Base-by-base conservation (phyloP, 2,797 vertebrate genomes). In the Simalia tracyae region DNA sequence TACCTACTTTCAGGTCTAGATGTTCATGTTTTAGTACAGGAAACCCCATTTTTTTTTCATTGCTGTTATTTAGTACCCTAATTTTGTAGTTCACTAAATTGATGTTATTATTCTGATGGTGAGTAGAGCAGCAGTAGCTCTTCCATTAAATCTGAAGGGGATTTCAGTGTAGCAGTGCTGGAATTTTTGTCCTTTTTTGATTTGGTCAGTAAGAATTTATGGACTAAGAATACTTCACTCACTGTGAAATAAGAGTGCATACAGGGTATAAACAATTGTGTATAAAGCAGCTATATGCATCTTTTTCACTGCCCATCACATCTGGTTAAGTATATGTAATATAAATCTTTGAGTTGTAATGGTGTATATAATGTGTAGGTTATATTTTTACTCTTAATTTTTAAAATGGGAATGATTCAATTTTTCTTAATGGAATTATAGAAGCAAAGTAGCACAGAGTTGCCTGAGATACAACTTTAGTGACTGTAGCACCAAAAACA, bases 11-110 rank as follows among this genome's bases (percentile, higher is more conserved):
- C 90, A 92, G 92, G 60, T 42, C 0, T 10, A 0, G 0, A 36
- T 90, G 68, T 89, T 93, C 93, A 94, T 4, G 0, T 28, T 91
- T 87, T 93, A 91, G 94, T 93, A 94, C 84, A 63, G 0, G 87
- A 94, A 90, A 84, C 0, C 0, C 6, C 72, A 93, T 6, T 91
- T 92, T 92, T 59, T 59, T 89, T 86, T 36, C 36, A 66, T 28
- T 60, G 26, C 28, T 89, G 24, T 36, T 85, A 72, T 76, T 87
- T 72, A 68, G 72, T 60, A 64, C 7, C 42, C 64, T 63, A 42
- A 59, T 59, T 54, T 19, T 89, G 15, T 57, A 17, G 6, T 42
- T 68, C n/a, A 15, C 7, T 57, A 72, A 28, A 85, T 68, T 85
- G 84, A 36, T 85, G 19, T 14, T n/a, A 68, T 84, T 60, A 68